Conservation (phyloP, 1,140 invertebrate genomes). For the Saccostrea cuccullata region DNA sequence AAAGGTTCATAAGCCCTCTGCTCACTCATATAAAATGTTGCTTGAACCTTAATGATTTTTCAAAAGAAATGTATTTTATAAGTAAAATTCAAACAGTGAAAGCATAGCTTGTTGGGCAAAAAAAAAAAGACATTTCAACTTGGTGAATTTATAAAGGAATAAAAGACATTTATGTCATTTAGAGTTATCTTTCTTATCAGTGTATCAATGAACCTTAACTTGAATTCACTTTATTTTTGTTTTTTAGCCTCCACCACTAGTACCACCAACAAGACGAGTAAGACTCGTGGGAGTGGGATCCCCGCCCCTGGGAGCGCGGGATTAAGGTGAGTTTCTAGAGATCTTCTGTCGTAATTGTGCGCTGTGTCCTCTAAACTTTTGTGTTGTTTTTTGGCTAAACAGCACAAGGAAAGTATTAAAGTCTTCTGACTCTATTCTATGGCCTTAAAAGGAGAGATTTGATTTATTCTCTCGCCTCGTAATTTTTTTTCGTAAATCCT, state of each 20-base stretch:
- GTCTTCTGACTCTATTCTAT: neutral
- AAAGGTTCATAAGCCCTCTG: no score
- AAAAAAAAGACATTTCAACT: no score
- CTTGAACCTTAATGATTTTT: no score
- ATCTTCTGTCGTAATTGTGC: neutral
- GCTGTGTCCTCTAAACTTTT: neutral
- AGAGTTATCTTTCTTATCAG: no score
- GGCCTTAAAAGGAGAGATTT: neutral
- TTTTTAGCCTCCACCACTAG: neutral
- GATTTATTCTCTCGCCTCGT: neutral
- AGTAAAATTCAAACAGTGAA: no score
- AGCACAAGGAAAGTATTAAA: neutral
- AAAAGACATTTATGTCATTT: no score
- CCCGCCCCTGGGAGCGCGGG: constrained; percentile 4
- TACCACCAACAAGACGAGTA: constrained; percentile 6
- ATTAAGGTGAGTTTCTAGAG: neutral
- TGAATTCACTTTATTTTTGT: no score
- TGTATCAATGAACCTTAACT: no score
- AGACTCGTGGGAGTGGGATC: neutral
- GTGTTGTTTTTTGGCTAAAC: constrained; percentile 25
- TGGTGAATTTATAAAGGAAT: no score
- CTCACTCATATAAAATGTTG: no score
- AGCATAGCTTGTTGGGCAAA: no score
- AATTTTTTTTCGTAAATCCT: neutral
- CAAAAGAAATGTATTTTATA: no score